A percentile compares a stretch with the other conserved stretches of the same genome.
phyloP scores from a whole-genome alignment of 2,113 vertebrate genomes.

The Octodon degus region DNA sequence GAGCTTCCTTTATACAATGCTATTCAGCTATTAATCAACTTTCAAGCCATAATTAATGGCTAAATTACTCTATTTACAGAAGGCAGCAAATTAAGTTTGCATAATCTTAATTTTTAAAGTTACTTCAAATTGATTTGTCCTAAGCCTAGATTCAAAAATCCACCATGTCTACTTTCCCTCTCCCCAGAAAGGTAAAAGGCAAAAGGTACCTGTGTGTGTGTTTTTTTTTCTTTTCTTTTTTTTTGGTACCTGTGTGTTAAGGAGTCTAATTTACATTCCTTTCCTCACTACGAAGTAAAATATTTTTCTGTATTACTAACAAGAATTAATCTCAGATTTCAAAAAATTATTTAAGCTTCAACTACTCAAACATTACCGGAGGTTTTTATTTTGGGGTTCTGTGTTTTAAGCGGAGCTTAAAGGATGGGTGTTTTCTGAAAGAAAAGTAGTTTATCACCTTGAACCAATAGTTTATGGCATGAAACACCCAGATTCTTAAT shows the following conservation, averaged over 20 bases:
- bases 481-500: conserved; percentile 25
- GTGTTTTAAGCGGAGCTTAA: neutral
- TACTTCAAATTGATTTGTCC: conserved; percentile 52
- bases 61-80: conserved; percentile 55
- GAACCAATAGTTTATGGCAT: neutral
- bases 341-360: conserved; percentile 4
- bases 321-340: neutral
- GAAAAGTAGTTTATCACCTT: conserved; percentile 10
- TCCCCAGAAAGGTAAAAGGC: neutral
- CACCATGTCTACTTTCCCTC: conserved; percentile 2
- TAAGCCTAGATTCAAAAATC: conserved; percentile 5
- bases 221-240: too few species aligned
- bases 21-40: conserved; percentile 46
- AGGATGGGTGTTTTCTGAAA: neutral
- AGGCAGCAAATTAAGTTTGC: conserved; percentile 57
- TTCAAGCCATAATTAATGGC: conserved; percentile 52
- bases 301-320: neutral
- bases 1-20: conserved; percentile 30
- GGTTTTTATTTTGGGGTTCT: neutral
- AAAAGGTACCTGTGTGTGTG: neutral
- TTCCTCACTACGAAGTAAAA: conserved; percentile 44
- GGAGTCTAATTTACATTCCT: neutral
- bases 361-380: neutral
- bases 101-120: conserved; percentile 50
- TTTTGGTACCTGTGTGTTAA: neutral